Evolutionary conservation across 2,113 vertebrate genomes (phyloP), one percentile per base, ranked within the genome.

Genomic region (Indicator maculatus): DNA sequence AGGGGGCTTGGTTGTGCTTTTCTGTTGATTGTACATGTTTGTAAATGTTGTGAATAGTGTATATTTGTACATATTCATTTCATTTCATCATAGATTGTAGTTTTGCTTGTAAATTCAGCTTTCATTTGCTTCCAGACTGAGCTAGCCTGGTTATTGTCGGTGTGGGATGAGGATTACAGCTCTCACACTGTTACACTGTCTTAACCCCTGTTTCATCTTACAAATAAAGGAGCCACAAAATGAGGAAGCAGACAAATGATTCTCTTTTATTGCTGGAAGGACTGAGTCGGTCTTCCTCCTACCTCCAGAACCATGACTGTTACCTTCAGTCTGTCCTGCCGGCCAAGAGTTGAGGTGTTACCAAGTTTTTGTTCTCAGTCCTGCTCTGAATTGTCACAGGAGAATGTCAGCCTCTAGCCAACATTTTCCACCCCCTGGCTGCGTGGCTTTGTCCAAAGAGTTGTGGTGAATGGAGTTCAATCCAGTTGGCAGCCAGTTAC

Each of bases 191-290:
- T 36, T 36, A 36, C 36, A 36, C 93, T 94, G 87, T 93, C 90
- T 80, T 73, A 95, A 96, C 96, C 97, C 95, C 96, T 94, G 13
- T 97, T 97, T 97, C 92, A 96, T 96, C 95, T 97, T 93, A 97
- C 96, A 98, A 98, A 98, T 98, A 97, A 98, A 97, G 97, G 96
- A 97, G 96, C 97, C 95, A 93, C 93, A 97, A 98, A 97, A 96
- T 96, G 97, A 97, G 97, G 97, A 95, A 98, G 97, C 97, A 98
- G 98, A 97, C 94, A 97, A 96, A 92, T 94, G 95, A 95, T 97
- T 94, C 96, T 95, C 93, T 97, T 97, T 97, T 45, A 97, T 94
- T 97, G 90, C 94, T 93, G 74, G 95, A 93, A 96, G 96, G 96
- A 96, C 80, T 83, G 93, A 95, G 81, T 75, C 74, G 84, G 86